Evolutionary conservation across 2,113 vertebrate genomes (phyloP), one percentile per base, ranked within the genome.

Genomic region (Riparia riparia): DNA sequence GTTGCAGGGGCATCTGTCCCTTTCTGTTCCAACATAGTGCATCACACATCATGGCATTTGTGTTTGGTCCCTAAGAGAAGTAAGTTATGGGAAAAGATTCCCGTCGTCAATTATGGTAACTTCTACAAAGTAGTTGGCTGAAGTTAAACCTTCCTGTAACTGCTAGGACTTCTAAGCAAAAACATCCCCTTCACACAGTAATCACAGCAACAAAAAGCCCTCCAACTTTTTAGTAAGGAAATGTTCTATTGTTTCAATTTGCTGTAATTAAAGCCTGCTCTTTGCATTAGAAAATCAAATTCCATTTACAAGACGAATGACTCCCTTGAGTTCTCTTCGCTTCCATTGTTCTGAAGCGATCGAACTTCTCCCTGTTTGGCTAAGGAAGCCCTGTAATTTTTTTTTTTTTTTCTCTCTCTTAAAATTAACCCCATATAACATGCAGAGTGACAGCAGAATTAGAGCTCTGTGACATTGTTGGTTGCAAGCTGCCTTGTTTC

Each of bases 271-370:
- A 80, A 95, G 86, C 82, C 74, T 86, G 76, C 64, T 93, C n/a
- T 93, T 94, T 63, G 58, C 90, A 88, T 92, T 80, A 92, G 82
- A 94, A 93, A 93, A 97, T 77, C 66, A 77, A 94, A 90, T 72
- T 90, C 58, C 47, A 58, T 82, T 88, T 95, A 39, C 29, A 57
- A 72, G 66, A 92, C 39, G 2, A 94, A 65, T 58, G 92, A 92
- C 90, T 93, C 82, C 64, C 71, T 56, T 68, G 82, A 69, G 50
- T 61, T 82, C 50, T 77, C 54, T 50, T 77, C 73, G 85, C 45
- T 88, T 80, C 74, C 42, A 57, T 93, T 92, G 88, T 92, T 94
- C 71, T 49, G 31, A 54, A 86, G 63, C 4, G 4, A 90, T 79
- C 15, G 0, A 88, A 90, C 82, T 83, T 86, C 64, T 88, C 71